Conservation (phyloP, 1,140 invertebrate genomes). For the Hydropsyche tenuis region DNA sequence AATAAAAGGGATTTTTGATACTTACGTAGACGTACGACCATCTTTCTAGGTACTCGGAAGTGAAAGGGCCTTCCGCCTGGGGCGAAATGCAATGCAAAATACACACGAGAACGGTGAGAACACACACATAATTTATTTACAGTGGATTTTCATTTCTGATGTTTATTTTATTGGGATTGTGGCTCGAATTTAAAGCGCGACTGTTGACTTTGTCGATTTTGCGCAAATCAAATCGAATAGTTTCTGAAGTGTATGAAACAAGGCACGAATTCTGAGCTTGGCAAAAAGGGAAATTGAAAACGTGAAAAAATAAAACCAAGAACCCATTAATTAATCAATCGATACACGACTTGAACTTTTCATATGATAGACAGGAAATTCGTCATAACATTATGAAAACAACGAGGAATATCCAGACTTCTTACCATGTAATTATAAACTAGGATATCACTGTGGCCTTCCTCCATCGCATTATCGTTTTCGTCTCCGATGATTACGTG, state of each 20-base stretch:
- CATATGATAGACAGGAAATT: too few relatives aligned
- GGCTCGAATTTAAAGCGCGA: too few relatives aligned
- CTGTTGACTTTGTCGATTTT: too few relatives aligned
- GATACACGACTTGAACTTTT: too few relatives aligned
- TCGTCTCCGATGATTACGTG: conserved; percentile 88
- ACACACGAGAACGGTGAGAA: conserved; percentile 25
- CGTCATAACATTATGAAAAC: background rate
- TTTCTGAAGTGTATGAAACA: too few relatives aligned
- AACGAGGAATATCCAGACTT: conserved; percentile 36
- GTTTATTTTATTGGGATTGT: too few relatives aligned
- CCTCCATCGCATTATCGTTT: conserved; percentile 86
- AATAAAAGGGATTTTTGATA: conserved; percentile 22
- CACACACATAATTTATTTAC: background rate
- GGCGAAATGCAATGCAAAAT: conserved; percentile 38
- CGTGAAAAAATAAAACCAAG: too few relatives aligned
- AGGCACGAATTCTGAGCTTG: too few relatives aligned
- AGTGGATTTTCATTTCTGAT: too few relatives aligned
- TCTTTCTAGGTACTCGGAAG: conserved; percentile 29
- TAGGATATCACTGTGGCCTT: conserved; percentile 85
- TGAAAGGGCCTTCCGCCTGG: conserved; percentile 37
- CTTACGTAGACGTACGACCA: conserved; percentile 47
- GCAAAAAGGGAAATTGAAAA: too few relatives aligned
- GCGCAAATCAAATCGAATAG: too few relatives aligned
- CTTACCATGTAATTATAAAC: conserved; percentile 87
- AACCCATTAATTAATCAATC: too few relatives aligned